Conservation (phyloP, 2,888 invertebrate species). For the Cancer borealis region DNA sequence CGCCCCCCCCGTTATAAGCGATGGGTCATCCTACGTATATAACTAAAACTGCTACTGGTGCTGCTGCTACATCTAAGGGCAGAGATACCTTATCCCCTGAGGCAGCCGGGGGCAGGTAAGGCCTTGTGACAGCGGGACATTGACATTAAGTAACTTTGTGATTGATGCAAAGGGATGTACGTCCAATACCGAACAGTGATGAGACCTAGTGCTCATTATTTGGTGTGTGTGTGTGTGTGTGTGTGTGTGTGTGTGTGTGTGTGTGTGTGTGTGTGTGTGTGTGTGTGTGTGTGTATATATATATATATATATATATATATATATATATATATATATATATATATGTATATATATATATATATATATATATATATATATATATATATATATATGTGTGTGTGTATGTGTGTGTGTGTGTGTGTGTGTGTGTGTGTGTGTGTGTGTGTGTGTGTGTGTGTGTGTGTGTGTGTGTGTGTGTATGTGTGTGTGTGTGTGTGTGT, state of each 20-base stretch:
- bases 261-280: slow-evolving; percentile 40
- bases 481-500: not conserved
- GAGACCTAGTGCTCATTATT: no score
- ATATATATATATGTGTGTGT: no score
- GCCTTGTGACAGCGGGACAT: not conserved
- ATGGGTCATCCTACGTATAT: not conserved
- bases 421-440: slow-evolving; percentile 34
- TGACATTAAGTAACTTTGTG: no score
- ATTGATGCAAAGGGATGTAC: no score
- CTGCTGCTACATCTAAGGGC: not conserved
- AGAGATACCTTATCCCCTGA: not conserved
- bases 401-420: not conserved
- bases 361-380: no score
- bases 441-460: slow-evolving; percentile 40
- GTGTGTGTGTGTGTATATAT: not conserved
- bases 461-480: slow-evolving; percentile 31
- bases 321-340: no score
- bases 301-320: no score
- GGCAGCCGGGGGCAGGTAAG: not conserved
- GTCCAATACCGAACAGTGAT: no score
- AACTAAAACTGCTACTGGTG: not conserved
- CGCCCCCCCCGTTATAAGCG: not conserved
- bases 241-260: slow-evolving; percentile 38
- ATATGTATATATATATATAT: no score
- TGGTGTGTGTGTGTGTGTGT: not conserved